phyloP scores from a whole-genome alignment of 2,888 invertebrate genomes.

The Tipula lateralis region DNA sequence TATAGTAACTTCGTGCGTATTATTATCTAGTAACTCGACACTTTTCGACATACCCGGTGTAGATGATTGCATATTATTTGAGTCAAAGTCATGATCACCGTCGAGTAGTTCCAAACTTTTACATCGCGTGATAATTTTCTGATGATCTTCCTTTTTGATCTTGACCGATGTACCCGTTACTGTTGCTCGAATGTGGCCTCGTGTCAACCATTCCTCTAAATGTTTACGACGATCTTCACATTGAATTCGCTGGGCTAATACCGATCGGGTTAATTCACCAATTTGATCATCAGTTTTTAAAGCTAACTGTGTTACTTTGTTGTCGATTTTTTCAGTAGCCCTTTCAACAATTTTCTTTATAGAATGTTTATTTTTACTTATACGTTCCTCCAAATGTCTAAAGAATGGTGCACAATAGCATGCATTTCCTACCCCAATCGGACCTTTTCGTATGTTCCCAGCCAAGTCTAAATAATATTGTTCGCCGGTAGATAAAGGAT shows the following conservation, averaged over 20 bases:
- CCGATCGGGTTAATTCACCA: constrained; percentile 57
- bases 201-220: constrained; percentile 64
- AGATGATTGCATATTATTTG: constrained; percentile 40
- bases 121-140: constrained; percentile 60
- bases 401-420: constrained; percentile 92
- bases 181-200: constrained; percentile 59
- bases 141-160: constrained; percentile 53
- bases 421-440: constrained; percentile 87
- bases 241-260: constrained; percentile 44
- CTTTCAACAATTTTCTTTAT: constrained; percentile 59
- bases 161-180: constrained; percentile 50
- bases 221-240: constrained; percentile 58
- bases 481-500: constrained; percentile 80
- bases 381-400: constrained; percentile 76
- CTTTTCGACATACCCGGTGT: constrained; percentile 50
- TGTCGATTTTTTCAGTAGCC: constrained; percentile 73
- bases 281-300: constrained; percentile 68
- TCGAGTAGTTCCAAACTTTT: constrained; percentile 67
- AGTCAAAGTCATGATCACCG: constrained; percentile 44
- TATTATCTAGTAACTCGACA: constrained; percentile 49
- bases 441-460: constrained; percentile 91
- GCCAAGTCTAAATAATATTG: constrained; percentile 93
- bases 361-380: constrained; percentile 69
- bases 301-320: constrained; percentile 75
- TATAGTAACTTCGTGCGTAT: constrained; percentile 36